A percentile compares a stretch with the other conserved stretches of the same genome.
phyloP scores from a whole-genome alignment of 2,888 invertebrate species.

The Aspidapion aeneum region DNA sequence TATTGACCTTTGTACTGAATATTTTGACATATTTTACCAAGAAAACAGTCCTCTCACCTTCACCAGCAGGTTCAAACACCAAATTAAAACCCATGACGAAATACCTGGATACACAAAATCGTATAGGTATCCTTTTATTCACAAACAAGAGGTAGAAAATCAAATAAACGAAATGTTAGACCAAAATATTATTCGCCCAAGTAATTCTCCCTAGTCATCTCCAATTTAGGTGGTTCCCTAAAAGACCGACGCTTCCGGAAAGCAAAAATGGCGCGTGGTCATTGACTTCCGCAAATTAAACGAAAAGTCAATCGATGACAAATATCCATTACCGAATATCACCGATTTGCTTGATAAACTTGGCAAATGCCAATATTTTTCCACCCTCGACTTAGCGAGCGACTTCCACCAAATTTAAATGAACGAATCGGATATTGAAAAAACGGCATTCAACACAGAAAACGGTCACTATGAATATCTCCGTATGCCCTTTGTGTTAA shows the following conservation, averaged over 20 bases:
- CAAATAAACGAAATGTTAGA: conserved; percentile 27
- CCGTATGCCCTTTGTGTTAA: not conserved
- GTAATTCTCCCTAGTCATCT: conserved; percentile 20
- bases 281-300: conserved; percentile 30
- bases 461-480: not conserved
- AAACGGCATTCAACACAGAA: conserved; percentile 19
- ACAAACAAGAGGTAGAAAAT: conserved; percentile 27
- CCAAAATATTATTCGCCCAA: conserved; percentile 25
- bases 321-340: conserved; percentile 28
- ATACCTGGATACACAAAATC: conserved; percentile 23
- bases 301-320: conserved; percentile 27
- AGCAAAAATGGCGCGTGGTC: conserved; percentile 28
- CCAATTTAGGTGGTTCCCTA: conserved; percentile 29
- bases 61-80: conserved; percentile 32
- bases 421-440: conserved; percentile 17
- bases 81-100: conserved; percentile 31
- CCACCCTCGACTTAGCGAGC: conserved; percentile 22
- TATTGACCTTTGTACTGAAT: not conserved
- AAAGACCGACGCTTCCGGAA: conserved; percentile 26
- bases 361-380: conserved; percentile 27
- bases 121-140: conserved; percentile 28
- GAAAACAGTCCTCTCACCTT: conserved; percentile 28
- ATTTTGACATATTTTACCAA: conserved; percentile 25
- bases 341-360: conserved; percentile 30
- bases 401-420: conserved; percentile 27